Conservation (phyloP, 2,797 vertebrate genomes). For the Acrossocheilus wenchowensis region DNA sequence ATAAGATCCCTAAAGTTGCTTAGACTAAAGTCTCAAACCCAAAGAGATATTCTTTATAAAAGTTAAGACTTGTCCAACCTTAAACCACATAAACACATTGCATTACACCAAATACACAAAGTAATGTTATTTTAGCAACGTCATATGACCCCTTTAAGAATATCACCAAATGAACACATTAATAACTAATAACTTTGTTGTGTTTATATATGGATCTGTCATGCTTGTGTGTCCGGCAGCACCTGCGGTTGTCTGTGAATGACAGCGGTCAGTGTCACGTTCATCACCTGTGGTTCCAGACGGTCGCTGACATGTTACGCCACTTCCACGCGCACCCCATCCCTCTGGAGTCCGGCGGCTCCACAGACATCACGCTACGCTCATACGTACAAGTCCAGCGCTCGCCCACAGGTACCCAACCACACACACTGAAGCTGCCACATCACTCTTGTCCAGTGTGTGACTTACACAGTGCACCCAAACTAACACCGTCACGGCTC, state of each 20-base stretch:
- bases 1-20: too few relatives aligned
- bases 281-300: constrained; percentile 98
- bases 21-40: too few relatives aligned
- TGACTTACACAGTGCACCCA: not conserved
- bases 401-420: constrained; percentile 75
- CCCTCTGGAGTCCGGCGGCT: constrained; percentile 94
- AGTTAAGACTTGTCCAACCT: too few relatives aligned
- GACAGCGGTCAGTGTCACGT: constrained; percentile 96
- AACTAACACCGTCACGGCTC: not conserved
- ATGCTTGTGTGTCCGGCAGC: constrained; percentile 74
- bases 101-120: too few relatives aligned
- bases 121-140: too few relatives aligned
- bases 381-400: constrained; percentile 90
- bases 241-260: constrained; percentile 94
- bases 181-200: not conserved
- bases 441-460: not conserved
- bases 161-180: not conserved
- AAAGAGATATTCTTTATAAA: too few relatives aligned
- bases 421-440: not conserved
- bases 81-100: too few relatives aligned
- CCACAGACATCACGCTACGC: constrained; percentile 94
- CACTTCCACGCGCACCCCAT: constrained; percentile 97
- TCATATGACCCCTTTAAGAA: not conserved
- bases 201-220: not conserved
- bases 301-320: constrained; percentile 93